Base-by-base conservation (phyloP, 1,140 invertebrate species). In the Acromyrmex charruanus region DNA sequence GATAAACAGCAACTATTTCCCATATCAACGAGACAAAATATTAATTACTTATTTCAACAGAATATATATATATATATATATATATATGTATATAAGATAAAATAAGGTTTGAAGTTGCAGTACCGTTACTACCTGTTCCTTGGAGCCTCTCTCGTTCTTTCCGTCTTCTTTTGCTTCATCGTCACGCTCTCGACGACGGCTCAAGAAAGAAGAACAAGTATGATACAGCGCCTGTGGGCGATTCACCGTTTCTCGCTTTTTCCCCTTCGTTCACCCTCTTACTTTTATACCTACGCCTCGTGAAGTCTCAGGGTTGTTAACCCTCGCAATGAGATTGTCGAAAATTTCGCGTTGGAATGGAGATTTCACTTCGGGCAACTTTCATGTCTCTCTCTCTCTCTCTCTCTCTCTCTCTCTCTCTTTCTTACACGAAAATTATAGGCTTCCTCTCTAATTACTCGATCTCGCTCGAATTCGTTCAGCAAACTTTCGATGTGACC, bases 41-140 rank as follows among this genome's bases (percentile, higher is more conserved):
- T 87, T 77, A 39, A 87, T 51, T 75, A 75, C 31, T 59, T 28
- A 28, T 82, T 28, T 69, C 59, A 61, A 85, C 53, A 12, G 66
- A 71, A 68, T 79, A 75, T 51, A 35, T 35, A 31, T 28, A 28
- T 31, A 35, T 35, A 51, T 59, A 75, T 68, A 51, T 44, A 28
- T 31, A 35, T 35, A 51, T 59, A 61, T 68, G 51, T 44, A 87
- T 77, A 72, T 72, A 58, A 88, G 85, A 51, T 59, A 71, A 63
- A 53, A 14, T n/a, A 66, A 85, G 87, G 59, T 39, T 21, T 14
- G 65, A 68, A 75, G 61, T 58, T 61, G 75, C 14, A 58, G 55
- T 91, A 89, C 90, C 90, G 90, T 91, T 91, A 91, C 77, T 91
- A 91, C 90, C 90, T 91, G 90, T 91, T 91, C 85, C 72, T 80